phyloP scores from a whole-genome alignment of 2,888 invertebrate genomes.

The Hartigia nigra region DNA sequence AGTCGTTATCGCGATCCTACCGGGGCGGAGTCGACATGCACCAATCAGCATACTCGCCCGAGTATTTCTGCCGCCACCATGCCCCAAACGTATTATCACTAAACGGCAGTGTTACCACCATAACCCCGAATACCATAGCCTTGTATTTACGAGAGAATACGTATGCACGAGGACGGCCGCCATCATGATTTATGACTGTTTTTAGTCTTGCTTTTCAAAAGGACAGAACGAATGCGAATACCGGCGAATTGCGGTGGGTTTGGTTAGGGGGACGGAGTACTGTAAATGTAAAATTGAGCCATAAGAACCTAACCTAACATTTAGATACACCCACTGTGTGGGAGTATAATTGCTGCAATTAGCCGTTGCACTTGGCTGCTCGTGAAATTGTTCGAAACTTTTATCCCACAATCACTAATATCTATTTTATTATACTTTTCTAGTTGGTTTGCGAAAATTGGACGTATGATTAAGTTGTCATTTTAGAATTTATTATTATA shows the following conservation, averaged over 20 bases:
- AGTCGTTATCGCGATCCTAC: slow-evolving; percentile 53
- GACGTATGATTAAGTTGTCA: not conserved
- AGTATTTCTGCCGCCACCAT: slow-evolving; percentile 53
- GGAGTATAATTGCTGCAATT: not conserved
- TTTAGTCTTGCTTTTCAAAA: not conserved
- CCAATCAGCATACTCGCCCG: slow-evolving; percentile 54
- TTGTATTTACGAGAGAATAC: not conserved
- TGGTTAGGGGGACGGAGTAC: not conserved
- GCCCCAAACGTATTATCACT: slow-evolving; percentile 49
- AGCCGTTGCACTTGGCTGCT: not conserved
- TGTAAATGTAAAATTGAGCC: not conserved
- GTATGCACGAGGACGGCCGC: slow-evolving; percentile 40
- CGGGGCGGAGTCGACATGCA: slow-evolving; percentile 57
- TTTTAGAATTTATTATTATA: not conserved
- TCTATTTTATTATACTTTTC: not conserved
- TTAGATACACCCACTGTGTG: not conserved
- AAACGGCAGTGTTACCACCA: slow-evolving; percentile 31
- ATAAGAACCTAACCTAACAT: not conserved
- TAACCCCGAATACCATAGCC: not conserved
- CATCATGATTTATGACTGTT: slow-evolving; percentile 53
- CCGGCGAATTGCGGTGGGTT: not conserved
- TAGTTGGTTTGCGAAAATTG: not conserved
- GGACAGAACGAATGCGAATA: not conserved
- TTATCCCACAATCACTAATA: not conserved
- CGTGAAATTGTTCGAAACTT: not conserved